A percentile compares a stretch with the other conserved stretches of the same genome.
These are phyloP conservation scores for Chrysaora quinquecirrha DNA, from an alignment of 30 jellyfish, hydroid and myxozoan genomes.

Conservation along the genomic window DNA sequence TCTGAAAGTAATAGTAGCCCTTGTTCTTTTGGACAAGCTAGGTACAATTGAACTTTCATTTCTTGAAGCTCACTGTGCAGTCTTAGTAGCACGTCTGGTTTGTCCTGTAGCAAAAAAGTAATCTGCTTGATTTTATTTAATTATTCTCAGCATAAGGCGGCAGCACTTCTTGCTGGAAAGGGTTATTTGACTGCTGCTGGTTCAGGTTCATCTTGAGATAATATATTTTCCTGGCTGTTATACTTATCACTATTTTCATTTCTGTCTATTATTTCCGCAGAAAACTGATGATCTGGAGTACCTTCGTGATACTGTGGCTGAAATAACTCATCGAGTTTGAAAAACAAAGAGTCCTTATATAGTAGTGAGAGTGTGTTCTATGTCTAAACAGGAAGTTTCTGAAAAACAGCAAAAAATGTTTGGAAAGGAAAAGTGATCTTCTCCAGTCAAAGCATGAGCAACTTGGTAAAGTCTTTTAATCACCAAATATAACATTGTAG, in stretches of 20 bases:
- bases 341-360: not conserved
- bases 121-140: slow-evolving; percentile 22
- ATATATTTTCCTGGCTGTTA: not conserved
- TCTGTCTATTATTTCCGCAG: not conserved
- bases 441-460: slow-evolving; percentile 1
- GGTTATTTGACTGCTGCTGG: not conserved
- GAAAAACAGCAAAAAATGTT: not conserved
- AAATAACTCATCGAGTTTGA: not conserved
- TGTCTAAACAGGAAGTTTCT: not conserved
- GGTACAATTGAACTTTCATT: not conserved
- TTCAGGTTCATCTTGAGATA: not conserved
- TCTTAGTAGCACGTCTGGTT: not conserved
- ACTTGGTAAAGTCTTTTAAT: not conserved
- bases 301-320: not conserved
- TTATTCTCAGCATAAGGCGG: slow-evolving; percentile 18
- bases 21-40: slow-evolving; percentile 17
- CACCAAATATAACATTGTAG: not conserved
- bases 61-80: not conserved
- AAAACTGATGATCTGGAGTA: not conserved
- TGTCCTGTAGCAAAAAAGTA: slow-evolving; percentile 26
- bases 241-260: not conserved
- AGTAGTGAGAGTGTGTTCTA: not conserved
- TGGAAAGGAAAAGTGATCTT: not conserved
- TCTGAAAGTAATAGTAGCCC: slow-evolving; percentile 2
- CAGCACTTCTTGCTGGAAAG: slow-evolving; percentile 6